These are phyloP conservation scores for Porites rus DNA, from an alignment of 92 coral and sea anemone genomes.

Conservation along the genomic window DNA sequence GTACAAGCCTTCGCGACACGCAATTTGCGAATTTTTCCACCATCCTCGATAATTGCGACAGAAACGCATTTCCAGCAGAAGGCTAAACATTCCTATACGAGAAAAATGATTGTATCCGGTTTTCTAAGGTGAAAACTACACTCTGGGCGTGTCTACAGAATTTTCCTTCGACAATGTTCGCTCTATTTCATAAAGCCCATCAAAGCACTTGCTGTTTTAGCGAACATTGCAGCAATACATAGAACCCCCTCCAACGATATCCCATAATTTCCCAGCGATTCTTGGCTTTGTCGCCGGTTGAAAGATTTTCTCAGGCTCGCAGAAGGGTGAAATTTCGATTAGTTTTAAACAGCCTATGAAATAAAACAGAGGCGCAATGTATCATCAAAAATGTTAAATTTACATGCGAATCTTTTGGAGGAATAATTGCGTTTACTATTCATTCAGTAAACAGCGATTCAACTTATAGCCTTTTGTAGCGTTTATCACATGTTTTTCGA, in stretches of 20 bases:
- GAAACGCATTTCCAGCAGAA: constrained; percentile 21
- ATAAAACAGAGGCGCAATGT: background rate
- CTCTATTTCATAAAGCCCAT: constrained; percentile 75
- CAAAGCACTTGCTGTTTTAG: constrained; percentile 61
- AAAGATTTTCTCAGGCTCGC: constrained; percentile 7
- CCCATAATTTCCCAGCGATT: constrained; percentile 85
- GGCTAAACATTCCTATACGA: constrained; percentile 4
- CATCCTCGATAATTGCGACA: constrained; percentile 7
- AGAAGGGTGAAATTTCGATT: constrained; percentile 3
- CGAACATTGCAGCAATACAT: constrained; percentile 75
- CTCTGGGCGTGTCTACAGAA: constrained; percentile 56
- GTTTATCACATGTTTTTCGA: background rate
- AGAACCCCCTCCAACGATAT: constrained; percentile 94
- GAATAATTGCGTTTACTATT: background rate
- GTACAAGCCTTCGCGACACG: constrained; percentile 30
- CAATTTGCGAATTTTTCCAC: constrained; percentile 39
- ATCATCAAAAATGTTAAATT: background rate
- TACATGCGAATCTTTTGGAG: background rate
- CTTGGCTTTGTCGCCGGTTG: constrained; percentile 25
- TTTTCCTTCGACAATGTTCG: constrained; percentile 60
- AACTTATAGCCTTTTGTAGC: background rate
- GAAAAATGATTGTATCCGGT: background rate
- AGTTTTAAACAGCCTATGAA: background rate
- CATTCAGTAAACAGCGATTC: background rate
- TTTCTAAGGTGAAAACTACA: constrained; percentile 16